A percentile compares a stretch with the other conserved stretches of the same genome.
These are phyloP conservation scores for Mallotus villosus DNA, from an alignment of 2,797 vertebrate genomes.

Conservation along the genomic window DNA sequence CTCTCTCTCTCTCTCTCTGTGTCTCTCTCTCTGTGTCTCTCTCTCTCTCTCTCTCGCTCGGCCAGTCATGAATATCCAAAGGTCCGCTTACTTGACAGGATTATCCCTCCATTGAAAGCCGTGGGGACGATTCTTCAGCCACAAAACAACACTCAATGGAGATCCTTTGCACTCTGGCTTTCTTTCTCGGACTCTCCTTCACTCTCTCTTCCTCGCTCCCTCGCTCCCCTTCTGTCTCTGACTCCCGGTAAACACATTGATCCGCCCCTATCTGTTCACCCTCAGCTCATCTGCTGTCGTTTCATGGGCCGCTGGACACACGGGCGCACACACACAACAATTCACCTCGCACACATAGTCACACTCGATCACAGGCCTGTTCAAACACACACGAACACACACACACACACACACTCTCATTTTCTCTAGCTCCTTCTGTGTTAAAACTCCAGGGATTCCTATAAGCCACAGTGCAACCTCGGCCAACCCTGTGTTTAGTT, in stretches of 20 bases:
- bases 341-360: conserved; percentile 9
- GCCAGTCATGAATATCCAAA: conserved; percentile 84
- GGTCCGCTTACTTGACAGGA: conserved; percentile 78
- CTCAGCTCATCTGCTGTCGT: conserved; percentile 68
- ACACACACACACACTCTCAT: conserved; percentile 18
- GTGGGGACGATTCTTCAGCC: conserved; percentile 69
- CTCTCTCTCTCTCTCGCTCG: conserved; percentile 73
- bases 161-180: conserved; percentile 67
- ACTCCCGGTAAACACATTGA: conserved; percentile 74
- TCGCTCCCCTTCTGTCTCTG: conserved; percentile 69
- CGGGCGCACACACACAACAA: conserved; percentile 8
- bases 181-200: conserved; percentile 45
- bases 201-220: conserved; percentile 45
- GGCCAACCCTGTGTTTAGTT: too few species aligned
- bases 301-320: conserved; percentile 52
- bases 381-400: background rate
- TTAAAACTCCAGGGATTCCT: background rate
- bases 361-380: background rate
- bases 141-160: conserved; percentile 74
- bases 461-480: background rate
- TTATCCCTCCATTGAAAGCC: conserved; percentile 76
- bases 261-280: conserved; percentile 58
- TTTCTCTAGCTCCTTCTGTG: background rate
- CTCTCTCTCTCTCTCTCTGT: conserved; percentile 72
- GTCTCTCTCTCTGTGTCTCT: conserved; percentile 77